Conservation (phyloP, 2,888 invertebrate genomes). For the Gisinianus flammeolus region DNA sequence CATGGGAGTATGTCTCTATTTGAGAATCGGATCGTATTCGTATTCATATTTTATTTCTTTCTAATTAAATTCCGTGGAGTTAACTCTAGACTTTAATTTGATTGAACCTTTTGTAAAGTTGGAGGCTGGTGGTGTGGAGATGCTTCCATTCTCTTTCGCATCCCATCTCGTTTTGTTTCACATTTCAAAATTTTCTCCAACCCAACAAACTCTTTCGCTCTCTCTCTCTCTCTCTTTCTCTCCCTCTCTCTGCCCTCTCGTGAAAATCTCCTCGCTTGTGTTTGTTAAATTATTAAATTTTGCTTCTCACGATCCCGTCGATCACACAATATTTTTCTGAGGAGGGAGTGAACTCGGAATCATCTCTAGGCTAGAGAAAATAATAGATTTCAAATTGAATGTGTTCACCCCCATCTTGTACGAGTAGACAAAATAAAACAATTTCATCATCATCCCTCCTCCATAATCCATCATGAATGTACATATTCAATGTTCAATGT, state of each 20-base stretch:
- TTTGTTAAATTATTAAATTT: neutral
- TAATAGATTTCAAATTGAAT: neutral
- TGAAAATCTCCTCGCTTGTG: neutral
- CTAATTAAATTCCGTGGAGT: slow-evolving; percentile 16
- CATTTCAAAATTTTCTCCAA: no score
- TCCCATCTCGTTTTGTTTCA: no score
- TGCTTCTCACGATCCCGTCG: neutral
- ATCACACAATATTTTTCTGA: neutral
- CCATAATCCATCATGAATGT: no score
- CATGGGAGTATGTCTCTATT: no score
- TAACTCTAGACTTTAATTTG: neutral
- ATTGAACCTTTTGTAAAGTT: neutral
- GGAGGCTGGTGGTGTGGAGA: no score
- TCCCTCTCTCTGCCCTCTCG: neutral
- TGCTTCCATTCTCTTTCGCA: no score
- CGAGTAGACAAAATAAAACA: no score
- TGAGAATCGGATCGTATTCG: no score
- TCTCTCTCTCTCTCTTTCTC: neutral
- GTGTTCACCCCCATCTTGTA: neutral
- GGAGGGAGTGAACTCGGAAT: neutral
- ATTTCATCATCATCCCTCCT: no score
- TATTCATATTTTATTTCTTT: slow-evolving; percentile 21
- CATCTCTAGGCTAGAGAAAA: neutral
- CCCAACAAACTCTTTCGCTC: no score
- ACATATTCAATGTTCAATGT: neutral